phyloP scores from a whole-genome alignment of 2,113 vertebrate genomes.

The Neoarius graeffei region DNA sequence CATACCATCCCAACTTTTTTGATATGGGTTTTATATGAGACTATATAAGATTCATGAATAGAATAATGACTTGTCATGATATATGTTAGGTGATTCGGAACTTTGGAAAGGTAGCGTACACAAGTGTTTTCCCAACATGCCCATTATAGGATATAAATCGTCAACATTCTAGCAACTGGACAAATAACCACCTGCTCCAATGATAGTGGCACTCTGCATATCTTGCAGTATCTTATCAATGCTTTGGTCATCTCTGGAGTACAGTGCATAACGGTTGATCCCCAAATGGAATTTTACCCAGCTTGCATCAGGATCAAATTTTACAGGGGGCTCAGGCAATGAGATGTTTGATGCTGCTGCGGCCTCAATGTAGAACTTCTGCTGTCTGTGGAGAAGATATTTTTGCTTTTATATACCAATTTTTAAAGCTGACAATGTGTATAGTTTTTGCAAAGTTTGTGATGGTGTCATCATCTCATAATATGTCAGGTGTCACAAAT shows the following conservation, averaged over 20 bases:
- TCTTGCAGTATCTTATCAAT: slow-evolving; percentile 77
- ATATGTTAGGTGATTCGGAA: background rate
- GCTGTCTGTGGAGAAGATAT: slow-evolving; percentile 60
- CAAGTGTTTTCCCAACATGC: background rate
- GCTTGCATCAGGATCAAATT: slow-evolving; percentile 74
- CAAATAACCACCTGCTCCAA: slow-evolving; percentile 78
- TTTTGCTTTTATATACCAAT: background rate
- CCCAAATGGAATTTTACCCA: slow-evolving; percentile 93
- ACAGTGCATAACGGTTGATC: slow-evolving; percentile 84
- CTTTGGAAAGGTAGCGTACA: background rate
- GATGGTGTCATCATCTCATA: background rate
- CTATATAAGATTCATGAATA: background rate
- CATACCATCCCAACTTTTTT: too few species aligned
- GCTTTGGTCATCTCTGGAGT: slow-evolving; percentile 74
- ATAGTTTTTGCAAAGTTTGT: background rate
- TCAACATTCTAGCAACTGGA: background rate
- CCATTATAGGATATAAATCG: background rate
- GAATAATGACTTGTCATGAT: background rate
- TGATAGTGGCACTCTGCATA: slow-evolving; percentile 70
- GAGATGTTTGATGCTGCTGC: slow-evolving; percentile 66
- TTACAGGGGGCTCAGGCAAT: slow-evolving; percentile 58
- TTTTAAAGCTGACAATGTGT: background rate
- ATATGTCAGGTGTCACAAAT: too few species aligned
- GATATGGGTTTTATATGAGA: background rate
- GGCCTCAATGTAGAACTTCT: slow-evolving; percentile 67